These are phyloP conservation scores for Meloe dianella DNA, from an alignment of 2,888 invertebrate genomes.

Conservation along the genomic window DNA sequence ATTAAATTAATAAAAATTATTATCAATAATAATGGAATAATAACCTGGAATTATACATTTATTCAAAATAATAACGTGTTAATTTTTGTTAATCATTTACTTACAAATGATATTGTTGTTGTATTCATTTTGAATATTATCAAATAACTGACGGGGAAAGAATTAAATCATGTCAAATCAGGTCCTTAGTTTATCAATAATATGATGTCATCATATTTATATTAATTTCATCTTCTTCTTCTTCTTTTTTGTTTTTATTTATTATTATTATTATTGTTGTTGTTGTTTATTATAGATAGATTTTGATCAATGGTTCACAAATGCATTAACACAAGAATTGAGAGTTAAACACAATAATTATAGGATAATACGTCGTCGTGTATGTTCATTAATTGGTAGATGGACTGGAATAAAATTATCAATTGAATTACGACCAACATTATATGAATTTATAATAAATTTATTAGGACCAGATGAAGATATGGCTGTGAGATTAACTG, in stretches of 20 bases:
- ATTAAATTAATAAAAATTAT: background rate
- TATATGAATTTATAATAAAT: constrained; percentile 80
- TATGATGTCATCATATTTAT: too few relatives aligned
- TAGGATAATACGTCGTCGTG: constrained; percentile 80
- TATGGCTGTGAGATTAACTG: constrained; percentile 85
- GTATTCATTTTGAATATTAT: background rate
- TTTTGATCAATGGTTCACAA: constrained; percentile 91
- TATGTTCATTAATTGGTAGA: constrained; percentile 82
- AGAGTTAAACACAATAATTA: constrained; percentile 83
- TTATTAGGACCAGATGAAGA: constrained; percentile 80
- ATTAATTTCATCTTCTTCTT: too few relatives aligned
- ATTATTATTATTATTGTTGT: too few relatives aligned
- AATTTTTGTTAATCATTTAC: too few relatives aligned
- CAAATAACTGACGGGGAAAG: background rate
- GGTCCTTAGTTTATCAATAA: too few relatives aligned
- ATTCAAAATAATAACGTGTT: too few relatives aligned
- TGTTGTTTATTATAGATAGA: constrained; percentile 67
- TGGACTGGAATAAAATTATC: constrained; percentile 87
- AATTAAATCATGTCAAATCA: too few relatives aligned
- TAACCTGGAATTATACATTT: background rate
- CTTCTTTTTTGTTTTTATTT: too few relatives aligned
- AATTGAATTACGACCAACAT: constrained; percentile 75
- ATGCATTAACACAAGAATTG: constrained; percentile 80
- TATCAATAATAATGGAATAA: background rate
- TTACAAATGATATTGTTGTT: background rate